phyloP scores from a whole-genome alignment of 2,888 invertebrate genomes.

The Nineta flava region DNA sequence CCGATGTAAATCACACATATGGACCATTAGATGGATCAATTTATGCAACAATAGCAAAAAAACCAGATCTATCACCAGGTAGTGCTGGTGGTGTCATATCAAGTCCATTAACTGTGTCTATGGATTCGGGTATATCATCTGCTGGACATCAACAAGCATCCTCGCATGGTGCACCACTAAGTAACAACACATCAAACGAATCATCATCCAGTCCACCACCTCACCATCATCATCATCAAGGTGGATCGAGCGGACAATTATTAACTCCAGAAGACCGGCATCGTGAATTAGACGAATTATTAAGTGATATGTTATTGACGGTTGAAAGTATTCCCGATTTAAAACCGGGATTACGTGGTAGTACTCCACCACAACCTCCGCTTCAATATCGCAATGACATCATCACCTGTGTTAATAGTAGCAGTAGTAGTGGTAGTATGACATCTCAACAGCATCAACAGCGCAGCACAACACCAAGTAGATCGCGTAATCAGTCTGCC shows the following conservation, averaged over 20 bases:
- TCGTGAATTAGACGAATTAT: slow-evolving; percentile 66
- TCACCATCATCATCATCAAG: slow-evolving; percentile 16
- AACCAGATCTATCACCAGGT: slow-evolving; percentile 26
- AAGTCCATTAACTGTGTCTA: slow-evolving; percentile 69
- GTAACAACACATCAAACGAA: slow-evolving; percentile 20
- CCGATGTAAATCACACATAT: slow-evolving; percentile 57
- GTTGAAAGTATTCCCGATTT: slow-evolving; percentile 65
- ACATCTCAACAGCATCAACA: slow-evolving; percentile 12
- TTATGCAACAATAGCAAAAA: slow-evolving; percentile 54
- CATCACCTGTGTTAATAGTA: neutral
- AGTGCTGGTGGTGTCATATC: slow-evolving; percentile 32
- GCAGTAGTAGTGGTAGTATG: slow-evolving; percentile 7
- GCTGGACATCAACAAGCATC: slow-evolving; percentile 43
- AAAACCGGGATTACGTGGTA: slow-evolving; percentile 10
- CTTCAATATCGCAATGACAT: neutral
- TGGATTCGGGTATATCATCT: slow-evolving; percentile 82
- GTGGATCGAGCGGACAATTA: slow-evolving; percentile 18
- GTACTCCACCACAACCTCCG: neutral
- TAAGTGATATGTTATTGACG: slow-evolving; percentile 74
- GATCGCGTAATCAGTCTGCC: slow-evolving; percentile 21
- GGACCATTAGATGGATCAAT: slow-evolving; percentile 82
- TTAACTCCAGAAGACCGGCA: slow-evolving; percentile 35
- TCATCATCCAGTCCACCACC: slow-evolving; percentile 26
- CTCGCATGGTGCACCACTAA: slow-evolving; percentile 26
- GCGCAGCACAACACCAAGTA: neutral